Evolutionary conservation across 1,140 invertebrate genomes (phyloP).

Genomic region (Cyrtorhinus lividipennis): DNA sequence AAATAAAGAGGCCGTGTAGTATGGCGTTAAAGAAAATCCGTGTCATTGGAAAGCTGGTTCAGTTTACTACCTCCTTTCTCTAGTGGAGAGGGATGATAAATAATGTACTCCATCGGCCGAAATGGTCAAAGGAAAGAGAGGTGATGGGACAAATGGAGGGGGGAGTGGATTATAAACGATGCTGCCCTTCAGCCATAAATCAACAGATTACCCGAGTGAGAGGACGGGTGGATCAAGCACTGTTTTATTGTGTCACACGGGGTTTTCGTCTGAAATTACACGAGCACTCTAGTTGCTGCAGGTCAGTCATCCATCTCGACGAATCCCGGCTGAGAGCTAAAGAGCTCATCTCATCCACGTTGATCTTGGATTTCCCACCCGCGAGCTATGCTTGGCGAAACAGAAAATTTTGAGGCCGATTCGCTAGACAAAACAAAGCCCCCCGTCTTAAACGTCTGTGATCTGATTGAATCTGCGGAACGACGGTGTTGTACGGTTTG

Average conservation of each 20-base stretch:
- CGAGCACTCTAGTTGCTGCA: background rate
- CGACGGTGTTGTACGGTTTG: too few species aligned
- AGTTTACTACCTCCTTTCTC: background rate
- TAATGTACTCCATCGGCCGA: background rate
- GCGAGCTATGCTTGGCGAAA: too few species aligned
- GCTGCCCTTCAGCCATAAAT: background rate
- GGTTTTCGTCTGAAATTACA: background rate
- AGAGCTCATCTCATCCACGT: too few species aligned
- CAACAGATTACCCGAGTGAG: background rate
- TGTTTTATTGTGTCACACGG: background rate
- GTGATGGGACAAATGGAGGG: background rate
- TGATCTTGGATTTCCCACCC: too few species aligned
- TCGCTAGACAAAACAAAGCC: too few species aligned
- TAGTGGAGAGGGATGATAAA: background rate
- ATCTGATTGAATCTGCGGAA: too few species aligned
- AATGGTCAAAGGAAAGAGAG: background rate
- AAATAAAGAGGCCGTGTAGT: too few species aligned
- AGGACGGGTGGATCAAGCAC: background rate
- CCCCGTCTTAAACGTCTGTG: too few species aligned
- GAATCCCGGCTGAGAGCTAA: too few species aligned
- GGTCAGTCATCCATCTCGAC: too few species aligned
- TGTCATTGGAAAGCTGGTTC: background rate
- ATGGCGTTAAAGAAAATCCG: background rate
- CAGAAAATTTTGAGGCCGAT: too few species aligned
- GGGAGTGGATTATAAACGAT: background rate